These are phyloP conservation scores for Rhyacophila evoluta DNA, from an alignment of 2,888 invertebrate genomes.

Conservation along the genomic window DNA sequence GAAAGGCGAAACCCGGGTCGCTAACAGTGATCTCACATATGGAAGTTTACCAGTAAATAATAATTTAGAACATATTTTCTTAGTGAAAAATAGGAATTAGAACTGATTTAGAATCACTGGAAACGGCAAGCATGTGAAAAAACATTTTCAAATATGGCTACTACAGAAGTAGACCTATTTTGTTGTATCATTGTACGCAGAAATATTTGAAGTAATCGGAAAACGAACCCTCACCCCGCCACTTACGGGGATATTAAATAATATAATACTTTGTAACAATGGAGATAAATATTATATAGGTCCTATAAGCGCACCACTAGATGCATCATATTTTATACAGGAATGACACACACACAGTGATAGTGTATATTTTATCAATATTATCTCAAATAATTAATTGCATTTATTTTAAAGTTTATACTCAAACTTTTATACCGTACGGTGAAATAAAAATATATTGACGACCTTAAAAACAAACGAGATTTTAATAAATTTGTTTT, in stretches of 20 bases:
- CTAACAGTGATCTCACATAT: too few species aligned
- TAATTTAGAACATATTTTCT: too few species aligned
- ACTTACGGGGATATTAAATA: conserved; percentile 51
- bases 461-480: too few species aligned
- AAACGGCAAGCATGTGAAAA: conserved; percentile 45
- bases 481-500: too few species aligned
- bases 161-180: conserved; percentile 44
- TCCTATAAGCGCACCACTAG: conserved; percentile 2
- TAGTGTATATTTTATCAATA: neutral
- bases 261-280: conserved; percentile 35
- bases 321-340: neutral
- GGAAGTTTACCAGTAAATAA: too few species aligned
- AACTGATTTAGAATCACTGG: neutral
- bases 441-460: too few species aligned
- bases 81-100: too few species aligned
- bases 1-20: too few species aligned
- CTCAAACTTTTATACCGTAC: too few species aligned
- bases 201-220: conserved; percentile 17
- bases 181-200: conserved; percentile 47
- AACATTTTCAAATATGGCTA: conserved; percentile 51
- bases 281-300: conserved; percentile 11
- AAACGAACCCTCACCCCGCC: conserved; percentile 41
- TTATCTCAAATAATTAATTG: too few species aligned
- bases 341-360: neutral
- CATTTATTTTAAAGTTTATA: too few species aligned